Evolutionary conservation across 2,888 invertebrate genomes (phyloP), one percentile per base, ranked within the genome.

Genomic region (Mechanitis mazaeus): DNA sequence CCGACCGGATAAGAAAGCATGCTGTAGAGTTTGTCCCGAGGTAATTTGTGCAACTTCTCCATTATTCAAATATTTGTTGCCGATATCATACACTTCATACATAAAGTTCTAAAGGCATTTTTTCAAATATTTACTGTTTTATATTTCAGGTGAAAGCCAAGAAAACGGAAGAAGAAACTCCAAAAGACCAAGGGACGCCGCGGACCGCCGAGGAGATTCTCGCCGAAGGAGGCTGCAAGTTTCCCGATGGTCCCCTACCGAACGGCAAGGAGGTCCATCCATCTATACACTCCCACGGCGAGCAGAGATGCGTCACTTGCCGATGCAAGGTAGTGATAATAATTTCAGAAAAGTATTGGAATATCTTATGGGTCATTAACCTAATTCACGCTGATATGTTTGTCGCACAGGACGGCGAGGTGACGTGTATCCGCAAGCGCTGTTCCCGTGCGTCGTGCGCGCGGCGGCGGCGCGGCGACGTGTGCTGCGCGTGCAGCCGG

Each of bases 251-350:
- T 54, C 93, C 94, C 0, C 88, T 93, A 66, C 91, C 91, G 58
- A 93, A 94, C 68, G 96, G 96, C 45, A 93, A 94, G 72, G 95
- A 95, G 79, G 98, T 96, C 92, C 96, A 97, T 87, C 97, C 97
- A 0, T 93, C 94, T 31, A 92, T 98, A 70, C 94, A 94, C 74
- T 95, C 97, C 20, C 95, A 96, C 74, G 97, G 97, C 46, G 95
- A 95, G 76, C 94, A 96, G 81, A 94, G 95, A 82, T 98, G 97
- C 83, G 95, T 97, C 79, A 95, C 94, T 72, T 98, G 98, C 81
- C 93, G 94, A 72, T 98, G 98, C 92, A 95, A 95, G 93, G 97
- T 97, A 86, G 68, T 86, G 11, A 45, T 33, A 0, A 31, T 7
- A 35, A 54, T 38, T 54, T 56, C n/a, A 28, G 45, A 53, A n/a